Evolutionary conservation across 2,888 invertebrate genomes (phyloP).

Genomic region (Noctua pronuba): DNA sequence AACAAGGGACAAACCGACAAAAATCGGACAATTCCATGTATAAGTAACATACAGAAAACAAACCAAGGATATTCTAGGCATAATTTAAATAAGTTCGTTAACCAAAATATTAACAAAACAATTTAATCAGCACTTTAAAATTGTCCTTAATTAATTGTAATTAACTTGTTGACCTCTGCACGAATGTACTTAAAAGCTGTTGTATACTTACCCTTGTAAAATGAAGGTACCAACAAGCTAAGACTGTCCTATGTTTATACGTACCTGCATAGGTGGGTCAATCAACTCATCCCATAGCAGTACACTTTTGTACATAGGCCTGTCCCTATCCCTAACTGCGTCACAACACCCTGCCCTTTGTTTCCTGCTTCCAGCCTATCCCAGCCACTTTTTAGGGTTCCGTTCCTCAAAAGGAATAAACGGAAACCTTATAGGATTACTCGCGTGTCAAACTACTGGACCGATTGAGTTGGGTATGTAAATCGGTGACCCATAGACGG

Average conservation of each 20-base stretch:
- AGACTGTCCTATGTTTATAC: background rate
- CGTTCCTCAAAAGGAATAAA: too few species aligned
- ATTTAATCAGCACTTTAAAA: constrained; percentile 18
- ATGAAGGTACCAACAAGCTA: constrained; percentile 17
- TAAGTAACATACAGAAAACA: background rate
- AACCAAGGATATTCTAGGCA: background rate
- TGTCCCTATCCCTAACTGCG: background rate
- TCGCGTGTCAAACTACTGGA: too few species aligned
- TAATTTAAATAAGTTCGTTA: background rate
- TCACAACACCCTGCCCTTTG: background rate
- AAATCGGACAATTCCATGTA: background rate
- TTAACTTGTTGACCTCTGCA: constrained; percentile 47
- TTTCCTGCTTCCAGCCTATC: background rate
- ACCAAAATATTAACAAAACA: background rate
- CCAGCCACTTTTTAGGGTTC: background rate
- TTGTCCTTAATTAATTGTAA: constrained; percentile 29
- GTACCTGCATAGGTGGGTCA: too few species aligned
- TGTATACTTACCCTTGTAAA: constrained; percentile 44
- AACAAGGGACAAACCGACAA: background rate
- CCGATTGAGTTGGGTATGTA: too few species aligned
- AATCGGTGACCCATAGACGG: too few species aligned
- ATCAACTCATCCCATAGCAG: background rate
- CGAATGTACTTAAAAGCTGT: constrained; percentile 17
- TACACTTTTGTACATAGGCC: background rate
- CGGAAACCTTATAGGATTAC: too few species aligned